Evolutionary conservation across 92 coral and sea anemone genomes (phyloP).

Genomic region (Desmophyllum pertusum): DNA sequence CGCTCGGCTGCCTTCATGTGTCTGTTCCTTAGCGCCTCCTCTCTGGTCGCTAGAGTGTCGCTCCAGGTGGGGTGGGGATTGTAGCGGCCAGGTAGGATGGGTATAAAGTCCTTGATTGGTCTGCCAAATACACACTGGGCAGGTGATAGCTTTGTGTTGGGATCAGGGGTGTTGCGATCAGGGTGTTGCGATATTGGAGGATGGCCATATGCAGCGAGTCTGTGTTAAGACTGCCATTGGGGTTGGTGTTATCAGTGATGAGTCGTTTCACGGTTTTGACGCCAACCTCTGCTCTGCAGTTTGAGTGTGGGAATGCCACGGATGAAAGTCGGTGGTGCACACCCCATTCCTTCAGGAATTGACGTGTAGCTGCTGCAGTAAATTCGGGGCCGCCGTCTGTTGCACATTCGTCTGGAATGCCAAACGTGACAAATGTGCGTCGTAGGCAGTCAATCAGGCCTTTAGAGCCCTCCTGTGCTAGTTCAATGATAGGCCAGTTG

Average conservation of each 20-base stretch:
- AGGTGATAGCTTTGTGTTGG: slow-evolving; percentile 53
- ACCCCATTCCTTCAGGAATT: slow-evolving; percentile 71
- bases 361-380: slow-evolving; percentile 44
- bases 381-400: slow-evolving; percentile 65
- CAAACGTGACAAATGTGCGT: slow-evolving; percentile 53
- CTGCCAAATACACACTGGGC: slow-evolving; percentile 62
- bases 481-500: slow-evolving; percentile 71
- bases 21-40: slow-evolving; percentile 28
- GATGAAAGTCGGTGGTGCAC: slow-evolving; percentile 58
- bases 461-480: slow-evolving; percentile 57
- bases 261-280: slow-evolving; percentile 49
- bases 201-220: slow-evolving; percentile 45
- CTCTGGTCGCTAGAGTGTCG: slow-evolving; percentile 59
- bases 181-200: slow-evolving; percentile 63
- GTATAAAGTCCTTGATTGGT: slow-evolving; percentile 75
- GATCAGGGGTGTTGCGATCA: slow-evolving; percentile 58
- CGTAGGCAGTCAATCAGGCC: slow-evolving; percentile 66
- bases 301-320: slow-evolving; percentile 64
- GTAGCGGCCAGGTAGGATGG: slow-evolving; percentile 60
- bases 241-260: slow-evolving; percentile 48
- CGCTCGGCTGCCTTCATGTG: too few species aligned
- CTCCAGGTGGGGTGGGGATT: slow-evolving; percentile 37
- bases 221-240: slow-evolving; percentile 49
- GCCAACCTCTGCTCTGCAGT: slow-evolving; percentile 45
- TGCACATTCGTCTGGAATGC: slow-evolving; percentile 65